These are phyloP conservation scores for Cephalopterus ornatus DNA, from an alignment of 2,113 vertebrate genomes.

Conservation along the genomic window DNA sequence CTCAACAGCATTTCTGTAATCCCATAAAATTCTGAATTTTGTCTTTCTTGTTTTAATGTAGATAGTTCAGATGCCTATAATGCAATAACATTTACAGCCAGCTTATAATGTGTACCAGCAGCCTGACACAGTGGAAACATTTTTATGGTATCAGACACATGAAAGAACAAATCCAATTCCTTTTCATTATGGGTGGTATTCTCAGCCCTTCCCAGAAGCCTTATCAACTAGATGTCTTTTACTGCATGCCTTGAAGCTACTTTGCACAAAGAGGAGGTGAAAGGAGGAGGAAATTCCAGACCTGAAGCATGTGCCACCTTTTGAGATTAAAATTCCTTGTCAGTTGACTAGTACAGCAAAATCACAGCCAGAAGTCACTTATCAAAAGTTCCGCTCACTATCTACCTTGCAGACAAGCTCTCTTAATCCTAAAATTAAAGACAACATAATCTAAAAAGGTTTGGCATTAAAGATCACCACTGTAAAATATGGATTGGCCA, in stretches of 20 bases:
- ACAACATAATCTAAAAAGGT: not conserved
- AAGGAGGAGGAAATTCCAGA: conserved; percentile 24
- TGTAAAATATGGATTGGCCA: not conserved
- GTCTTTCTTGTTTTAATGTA: not conserved
- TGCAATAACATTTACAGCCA: not conserved
- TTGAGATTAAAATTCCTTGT: conserved; percentile 13
- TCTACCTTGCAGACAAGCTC: not conserved
- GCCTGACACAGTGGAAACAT: not conserved
- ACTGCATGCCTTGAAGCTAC: not conserved
- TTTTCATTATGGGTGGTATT: not conserved
- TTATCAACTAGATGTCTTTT: conserved; percentile 6
- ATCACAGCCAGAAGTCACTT: not conserved
- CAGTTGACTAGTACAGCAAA: not conserved
- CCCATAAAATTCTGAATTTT: not conserved
- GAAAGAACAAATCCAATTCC: not conserved
- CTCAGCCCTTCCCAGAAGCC: not conserved
- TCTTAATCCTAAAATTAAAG: not conserved
- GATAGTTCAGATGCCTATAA: not conserved
- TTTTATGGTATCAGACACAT: not conserved
- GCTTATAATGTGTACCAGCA: not conserved
- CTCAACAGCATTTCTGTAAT: not conserved
- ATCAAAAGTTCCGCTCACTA: not conserved
- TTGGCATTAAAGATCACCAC: not conserved
- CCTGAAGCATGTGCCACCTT: conserved; percentile 6
- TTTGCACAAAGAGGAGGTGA: not conserved